Evolutionary conservation across 1,140 invertebrate genomes (phyloP), one percentile per base, ranked within the genome.

Genomic region (Tribolium madens): DNA sequence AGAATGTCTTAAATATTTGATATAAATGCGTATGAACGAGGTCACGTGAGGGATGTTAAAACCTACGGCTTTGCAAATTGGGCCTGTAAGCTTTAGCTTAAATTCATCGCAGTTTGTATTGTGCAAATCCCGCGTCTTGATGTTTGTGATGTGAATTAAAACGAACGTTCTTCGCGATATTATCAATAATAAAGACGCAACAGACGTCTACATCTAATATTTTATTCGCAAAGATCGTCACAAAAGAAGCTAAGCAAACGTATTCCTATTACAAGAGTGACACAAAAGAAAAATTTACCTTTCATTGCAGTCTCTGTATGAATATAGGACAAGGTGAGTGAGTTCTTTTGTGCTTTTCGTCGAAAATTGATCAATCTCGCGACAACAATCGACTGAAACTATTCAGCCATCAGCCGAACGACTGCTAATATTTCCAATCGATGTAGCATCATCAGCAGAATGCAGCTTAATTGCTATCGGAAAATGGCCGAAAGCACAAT

Each of bases 1-100:
- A 64, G 52, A 36, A 64, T n/a, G 57, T 64, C 57, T 64, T 64
- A 64, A 64, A 64, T 64, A 64, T 64, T 64, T 64, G 57, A 64
- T 64, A 64, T 26, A 64, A 64, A 64, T 64, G 57, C 26, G 57
- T 64, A 64, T 14, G 57, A 33, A 33, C 26, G 21, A 31, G 57
- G 57, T 64, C 57, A 64, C 26, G 57, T 64, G 57, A 64, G 57
- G 57, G 53, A 60, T 17, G 53, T 60, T 60, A 60, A 60, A 60
- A 60, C 53, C 15, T 7, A 31, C 9, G 12, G 57, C 21, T 64
- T 64, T 64, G 57, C 26, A 64, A 64, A 64, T 64, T 57, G 18
- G 18, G 15, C 53, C 53, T 26, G 26, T 6, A 31, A 64, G 57
- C 21, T 31, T 64, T 33, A 33, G 26, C 57, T 33, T 33, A 33